phyloP scores from a whole-genome alignment of 64 coral and sea anemone species.

The Pachyseris speciosa region DNA sequence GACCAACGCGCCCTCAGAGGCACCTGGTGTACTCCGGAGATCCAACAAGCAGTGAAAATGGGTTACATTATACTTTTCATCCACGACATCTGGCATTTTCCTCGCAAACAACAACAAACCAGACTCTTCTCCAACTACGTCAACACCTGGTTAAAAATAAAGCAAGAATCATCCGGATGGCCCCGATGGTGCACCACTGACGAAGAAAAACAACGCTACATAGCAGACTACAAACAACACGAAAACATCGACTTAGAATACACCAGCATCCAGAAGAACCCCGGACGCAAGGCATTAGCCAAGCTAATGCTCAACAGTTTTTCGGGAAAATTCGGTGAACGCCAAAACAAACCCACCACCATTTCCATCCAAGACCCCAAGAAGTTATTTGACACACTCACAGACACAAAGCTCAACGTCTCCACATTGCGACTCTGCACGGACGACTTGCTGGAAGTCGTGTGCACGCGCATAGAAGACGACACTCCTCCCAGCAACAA shows the following conservation, averaged over 20 bases:
- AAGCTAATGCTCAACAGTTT: constrained; percentile 34
- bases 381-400: too few species aligned
- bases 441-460: background rate
- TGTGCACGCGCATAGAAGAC: background rate
- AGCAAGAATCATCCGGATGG: constrained; percentile 22
- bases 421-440: background rate
- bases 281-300: background rate
- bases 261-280: constrained; percentile 36
- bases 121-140: constrained; percentile 33
- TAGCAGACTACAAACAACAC: background rate
- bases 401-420: too few species aligned
- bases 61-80: constrained; percentile 27
- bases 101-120: background rate
- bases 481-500: background rate
- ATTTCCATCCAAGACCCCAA: too few species aligned
- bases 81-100: constrained; percentile 43
- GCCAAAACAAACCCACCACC: background rate
- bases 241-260: background rate
- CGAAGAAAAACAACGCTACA: constrained; percentile 10
- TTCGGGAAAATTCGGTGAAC: constrained; percentile 40
- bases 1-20: background rate
- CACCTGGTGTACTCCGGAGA: constrained; percentile 1
- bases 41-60: constrained; percentile 6
- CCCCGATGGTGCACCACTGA: constrained; percentile 24
- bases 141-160: constrained; percentile 16